Conservation (phyloP, 2,113 vertebrate genomes). For the Pelusios castaneus region DNA sequence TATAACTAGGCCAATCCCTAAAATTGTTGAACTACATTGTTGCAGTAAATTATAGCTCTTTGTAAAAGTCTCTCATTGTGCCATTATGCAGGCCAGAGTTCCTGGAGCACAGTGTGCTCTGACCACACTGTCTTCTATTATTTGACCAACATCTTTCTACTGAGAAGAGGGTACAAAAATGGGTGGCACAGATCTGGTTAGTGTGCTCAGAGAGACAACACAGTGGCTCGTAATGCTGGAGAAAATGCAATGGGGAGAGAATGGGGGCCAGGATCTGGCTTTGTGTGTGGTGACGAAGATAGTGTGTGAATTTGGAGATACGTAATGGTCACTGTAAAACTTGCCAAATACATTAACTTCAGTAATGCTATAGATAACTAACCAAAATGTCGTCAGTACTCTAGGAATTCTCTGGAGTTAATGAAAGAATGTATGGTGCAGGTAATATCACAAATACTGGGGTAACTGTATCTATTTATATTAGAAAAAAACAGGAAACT, state of each 20-base stretch:
- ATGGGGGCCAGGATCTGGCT: too few species aligned
- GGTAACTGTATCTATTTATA: not conserved
- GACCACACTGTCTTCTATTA: not conserved
- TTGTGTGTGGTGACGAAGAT: too few species aligned
- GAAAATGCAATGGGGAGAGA: not conserved
- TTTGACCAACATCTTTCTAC: too few species aligned
- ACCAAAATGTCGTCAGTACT: not conserved
- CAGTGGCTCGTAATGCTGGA: not conserved
- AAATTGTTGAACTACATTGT: not conserved
- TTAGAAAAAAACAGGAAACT: not conserved
- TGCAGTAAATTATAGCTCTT: not conserved
- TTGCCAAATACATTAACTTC: not conserved
- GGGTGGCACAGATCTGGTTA: not conserved
- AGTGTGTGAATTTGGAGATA: not conserved
- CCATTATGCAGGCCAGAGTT: not conserved
- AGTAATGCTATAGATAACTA: not conserved
- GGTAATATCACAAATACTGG: not conserved
- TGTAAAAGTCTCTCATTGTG: not conserved
- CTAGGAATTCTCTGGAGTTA: not conserved
- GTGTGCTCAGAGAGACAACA: not conserved
- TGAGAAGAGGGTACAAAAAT: not conserved
- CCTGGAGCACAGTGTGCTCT: not conserved
- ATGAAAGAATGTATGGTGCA: not conserved
- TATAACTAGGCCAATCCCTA: not conserved
- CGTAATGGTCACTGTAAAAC: not conserved